Conservation (phyloP, 2,797 vertebrate genomes). For the Chelmon rostratus region DNA sequence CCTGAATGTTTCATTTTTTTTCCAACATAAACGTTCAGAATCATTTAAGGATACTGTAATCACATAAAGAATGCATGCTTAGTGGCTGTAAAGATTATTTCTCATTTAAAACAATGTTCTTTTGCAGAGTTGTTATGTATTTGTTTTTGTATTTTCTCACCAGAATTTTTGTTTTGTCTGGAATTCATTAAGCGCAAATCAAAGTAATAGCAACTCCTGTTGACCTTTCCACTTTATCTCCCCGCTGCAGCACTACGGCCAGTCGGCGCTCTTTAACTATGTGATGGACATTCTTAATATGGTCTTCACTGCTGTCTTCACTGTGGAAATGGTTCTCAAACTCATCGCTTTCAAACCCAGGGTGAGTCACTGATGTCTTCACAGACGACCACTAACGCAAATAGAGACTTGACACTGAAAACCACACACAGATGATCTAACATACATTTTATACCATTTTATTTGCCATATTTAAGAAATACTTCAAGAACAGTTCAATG, state of each 20-base stretch:
- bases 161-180: not conserved
- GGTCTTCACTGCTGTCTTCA: constrained; percentile 99
- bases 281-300: constrained; percentile 99
- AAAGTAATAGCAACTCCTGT: not conserved
- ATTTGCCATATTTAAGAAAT: not conserved
- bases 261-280: constrained; percentile 95
- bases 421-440: not conserved
- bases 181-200: not conserved
- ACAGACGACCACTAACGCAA: not conserved
- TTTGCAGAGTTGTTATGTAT: not conserved
- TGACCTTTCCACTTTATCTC: constrained; percentile 20
- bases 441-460: not conserved
- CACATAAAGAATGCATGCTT: not conserved
- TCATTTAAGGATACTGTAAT: not conserved
- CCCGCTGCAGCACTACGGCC: constrained; percentile 92
- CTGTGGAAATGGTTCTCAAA: constrained; percentile 99
- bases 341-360: constrained; percentile 99
- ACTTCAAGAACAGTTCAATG: not conserved
- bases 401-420: not conserved
- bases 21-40: not conserved
- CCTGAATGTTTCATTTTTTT: not conserved
- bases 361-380: constrained; percentile 84
- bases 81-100: not conserved
- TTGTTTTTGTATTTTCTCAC: not conserved
- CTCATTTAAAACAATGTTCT: not conserved